phyloP scores from a whole-genome alignment of 2,113 vertebrate species.

The Polypterus bichir region DNA sequence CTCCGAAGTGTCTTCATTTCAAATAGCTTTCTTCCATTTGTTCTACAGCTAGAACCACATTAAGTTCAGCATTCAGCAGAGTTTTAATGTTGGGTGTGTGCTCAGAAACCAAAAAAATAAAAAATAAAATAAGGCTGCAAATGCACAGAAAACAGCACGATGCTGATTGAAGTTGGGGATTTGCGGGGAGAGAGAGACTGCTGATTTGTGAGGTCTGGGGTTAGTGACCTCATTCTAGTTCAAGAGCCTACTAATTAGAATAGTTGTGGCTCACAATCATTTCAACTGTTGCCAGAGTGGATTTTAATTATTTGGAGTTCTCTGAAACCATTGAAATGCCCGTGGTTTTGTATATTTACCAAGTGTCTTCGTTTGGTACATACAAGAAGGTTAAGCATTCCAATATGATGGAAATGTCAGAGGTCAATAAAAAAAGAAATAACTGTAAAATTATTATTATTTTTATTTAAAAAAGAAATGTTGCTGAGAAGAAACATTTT shows the following conservation, averaged over 20 bases:
- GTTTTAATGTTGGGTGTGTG: too few relatives aligned
- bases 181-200: background rate
- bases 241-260: constrained; percentile 9
- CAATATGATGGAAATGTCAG: background rate
- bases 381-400: constrained; percentile 11
- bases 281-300: constrained; percentile 9
- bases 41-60: too few relatives aligned
- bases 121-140: too few relatives aligned
- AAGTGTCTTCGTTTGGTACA: constrained; percentile 12
- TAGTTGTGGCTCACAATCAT: constrained; percentile 9
- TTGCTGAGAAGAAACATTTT: too few relatives aligned
- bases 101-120: too few relatives aligned
- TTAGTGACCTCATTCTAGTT: constrained; percentile 13
- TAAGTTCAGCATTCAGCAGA: too few relatives aligned
- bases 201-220: constrained; percentile 3
- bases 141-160: background rate
- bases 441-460: too few relatives aligned
- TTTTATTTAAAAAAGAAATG: too few relatives aligned
- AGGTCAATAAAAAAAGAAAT: too few relatives aligned
- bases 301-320: constrained; percentile 12
- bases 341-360: constrained; percentile 17
- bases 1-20: too few relatives aligned
- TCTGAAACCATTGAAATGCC: constrained; percentile 1
- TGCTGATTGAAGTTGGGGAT: background rate
- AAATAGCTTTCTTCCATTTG: too few relatives aligned